Evolutionary conservation across 2,797 vertebrate species (phyloP).

Genomic region (Phoebastria nigripes): DNA sequence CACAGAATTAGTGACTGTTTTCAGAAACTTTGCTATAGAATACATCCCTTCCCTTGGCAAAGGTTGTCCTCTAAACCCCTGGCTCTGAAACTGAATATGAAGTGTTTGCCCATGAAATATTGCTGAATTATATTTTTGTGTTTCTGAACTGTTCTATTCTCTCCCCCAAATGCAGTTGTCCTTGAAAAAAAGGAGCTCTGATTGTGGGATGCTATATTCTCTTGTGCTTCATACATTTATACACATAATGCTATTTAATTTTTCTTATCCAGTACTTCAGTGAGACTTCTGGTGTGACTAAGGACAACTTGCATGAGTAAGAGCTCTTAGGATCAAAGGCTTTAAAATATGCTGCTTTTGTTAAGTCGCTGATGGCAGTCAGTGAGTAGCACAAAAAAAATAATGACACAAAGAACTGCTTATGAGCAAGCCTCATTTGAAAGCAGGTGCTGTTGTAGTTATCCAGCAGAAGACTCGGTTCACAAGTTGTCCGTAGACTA

Average conservation of each 20-base stretch:
- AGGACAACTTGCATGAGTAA: background rate
- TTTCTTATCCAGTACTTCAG: slow-evolving; percentile 1
- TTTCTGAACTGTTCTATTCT: background rate
- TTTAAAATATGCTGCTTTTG: slow-evolving; percentile 1
- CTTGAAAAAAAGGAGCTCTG: background rate
- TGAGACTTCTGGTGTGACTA: slow-evolving; percentile 13
- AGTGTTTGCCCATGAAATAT: background rate
- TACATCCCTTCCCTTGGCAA: background rate
- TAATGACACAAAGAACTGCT: background rate
- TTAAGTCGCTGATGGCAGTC: background rate
- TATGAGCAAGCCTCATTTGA: slow-evolving; percentile 38
- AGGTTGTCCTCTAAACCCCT: background rate
- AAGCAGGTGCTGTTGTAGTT: background rate
- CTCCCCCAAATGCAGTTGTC: background rate
- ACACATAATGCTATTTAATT: background rate
- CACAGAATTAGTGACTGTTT: background rate
- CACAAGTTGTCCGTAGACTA: slow-evolving; percentile 19
- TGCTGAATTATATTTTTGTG: background rate
- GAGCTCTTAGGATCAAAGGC: slow-evolving; percentile 11
- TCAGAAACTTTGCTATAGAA: background rate
- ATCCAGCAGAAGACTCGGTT: background rate
- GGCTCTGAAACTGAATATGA: background rate
- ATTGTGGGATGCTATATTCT: background rate
- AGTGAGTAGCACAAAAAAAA: background rate
- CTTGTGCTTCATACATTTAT: background rate